phyloP scores from a whole-genome alignment of 2,888 invertebrate genomes.

The Tipula lateralis region DNA sequence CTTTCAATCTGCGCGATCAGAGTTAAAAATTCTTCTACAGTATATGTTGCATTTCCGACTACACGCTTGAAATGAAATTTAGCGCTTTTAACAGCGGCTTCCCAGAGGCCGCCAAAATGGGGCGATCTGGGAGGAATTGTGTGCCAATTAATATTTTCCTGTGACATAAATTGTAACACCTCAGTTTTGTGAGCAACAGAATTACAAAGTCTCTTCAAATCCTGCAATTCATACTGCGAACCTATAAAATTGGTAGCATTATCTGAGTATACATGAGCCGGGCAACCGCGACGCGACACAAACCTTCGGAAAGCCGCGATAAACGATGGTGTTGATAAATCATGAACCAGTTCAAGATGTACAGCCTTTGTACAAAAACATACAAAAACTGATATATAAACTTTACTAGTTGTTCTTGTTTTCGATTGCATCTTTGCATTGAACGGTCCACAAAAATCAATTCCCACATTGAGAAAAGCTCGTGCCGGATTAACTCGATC shows the following conservation, averaged over 20 bases:
- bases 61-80: neutral
- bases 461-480: neutral
- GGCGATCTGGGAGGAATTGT: neutral
- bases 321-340: neutral
- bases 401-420: neutral
- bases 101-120: neutral
- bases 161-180: neutral
- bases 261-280: neutral
- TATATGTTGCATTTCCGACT: too few relatives aligned
- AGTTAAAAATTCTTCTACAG: too few relatives aligned
- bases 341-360: too few relatives aligned
- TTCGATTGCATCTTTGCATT: neutral
- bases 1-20: neutral
- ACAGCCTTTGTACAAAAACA: too few relatives aligned
- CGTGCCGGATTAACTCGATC: neutral
- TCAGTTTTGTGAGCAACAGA: neutral
- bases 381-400: too few relatives aligned
- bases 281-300: neutral
- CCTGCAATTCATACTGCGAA: neutral
- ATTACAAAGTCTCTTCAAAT: neutral
- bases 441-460: neutral
- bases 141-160: neutral
- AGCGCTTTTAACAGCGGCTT: neutral
- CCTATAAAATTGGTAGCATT: neutral
- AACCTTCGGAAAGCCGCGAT: neutral